Base-by-base conservation (phyloP, 2,113 vertebrate species). In the Xyrauchen texanus region DNA sequence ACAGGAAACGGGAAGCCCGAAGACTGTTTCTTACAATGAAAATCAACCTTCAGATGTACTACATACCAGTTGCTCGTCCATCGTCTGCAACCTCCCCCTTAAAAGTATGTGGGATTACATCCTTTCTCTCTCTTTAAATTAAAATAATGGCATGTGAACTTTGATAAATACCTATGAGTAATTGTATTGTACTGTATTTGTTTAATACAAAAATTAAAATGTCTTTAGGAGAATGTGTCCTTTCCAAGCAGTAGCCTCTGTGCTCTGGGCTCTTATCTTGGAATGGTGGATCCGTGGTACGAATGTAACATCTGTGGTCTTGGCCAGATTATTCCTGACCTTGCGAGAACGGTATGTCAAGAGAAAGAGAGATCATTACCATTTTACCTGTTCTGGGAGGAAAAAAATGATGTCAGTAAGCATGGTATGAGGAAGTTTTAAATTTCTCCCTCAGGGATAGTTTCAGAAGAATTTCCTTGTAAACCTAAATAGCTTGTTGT, bases 1-100 rank as follows among this genome's bases (percentile, higher is more conserved):
- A 69, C 87, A 99, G 97, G 91, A 98, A 97, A 87, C 92, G 93
- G 78, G 97, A 99, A 86, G 92, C 93, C 0, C 89, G 95, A 3
- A 88, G 94, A 34, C 90, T 91, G 34, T 96, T 94, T 87, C 93
- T 98, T 75, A 96, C 95, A 0, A 87, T 89, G 70, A 93, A 94
- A 88, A 89, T 97, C 83, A 94, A 94, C 88, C 90, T 98, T 78
- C 95, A 97, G 85, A 94, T 99, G 87, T 99, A 97, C 88, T 95
- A 98, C 88, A 91, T 98, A 82, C 96, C 96, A 0, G 93, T 99
- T 8, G 65, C 88, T 75, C 82, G 76, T 0, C 87, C 78, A 0
- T 47, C 57, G 1, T 16, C 73, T 63, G 79, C 76, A 9, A 11
- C 89, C 0, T 67, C 45, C 0, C 90, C 67, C 82, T 95, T 96